Base-by-base conservation (phyloP, 2,113 vertebrate genomes). In the Monopterus albus region DNA sequence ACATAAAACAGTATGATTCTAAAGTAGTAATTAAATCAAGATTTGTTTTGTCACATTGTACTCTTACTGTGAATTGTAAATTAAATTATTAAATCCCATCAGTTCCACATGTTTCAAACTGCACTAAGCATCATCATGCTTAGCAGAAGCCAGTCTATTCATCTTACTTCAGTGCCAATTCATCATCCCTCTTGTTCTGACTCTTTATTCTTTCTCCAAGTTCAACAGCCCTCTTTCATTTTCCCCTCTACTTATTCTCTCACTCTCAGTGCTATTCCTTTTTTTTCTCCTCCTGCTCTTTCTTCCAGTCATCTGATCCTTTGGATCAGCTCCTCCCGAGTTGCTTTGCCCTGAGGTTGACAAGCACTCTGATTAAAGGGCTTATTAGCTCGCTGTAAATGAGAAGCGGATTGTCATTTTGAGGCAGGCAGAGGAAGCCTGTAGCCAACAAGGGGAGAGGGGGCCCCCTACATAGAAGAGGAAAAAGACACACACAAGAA, bases 331-430 rank as follows among this genome's bases (percentile, higher is more conserved):
- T 85, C 78, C 74, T 86, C 82, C 72, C 60, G 81, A 74, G 73
- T 72, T 72, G 64, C 69, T 53, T 74, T 79, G 75, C 70, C 82
- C 80, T 9, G 38, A 85, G 75, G 81, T 82, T 87, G 91, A 91
- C 88, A 86, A 72, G 86, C 52, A 53, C 83, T 83, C 87, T 90
- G 86, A 91, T 91, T 91, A 88, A 91, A 91, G 86, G 79, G 63
- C 87, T 88, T 85, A 87, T 91, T 90, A 90, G 82, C 78, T 70
- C 29, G 70, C 71, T 70, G 75, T 78, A 85, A 85, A 84, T 76
- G 84, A 88, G 83, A 82, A 78, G 82, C 71, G 36, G 71, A 81
- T 70, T 83, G 89, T 89, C 83, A 90, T 83, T 75, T 67, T 76
- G 74, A 82, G 74, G 75, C 64, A 83, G 23, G 72, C 78, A 42